These are phyloP conservation scores for Mastigias papua DNA, from an alignment of 30 jellyfish, hydroid and myxozoan species.

Conservation along the genomic window DNA sequence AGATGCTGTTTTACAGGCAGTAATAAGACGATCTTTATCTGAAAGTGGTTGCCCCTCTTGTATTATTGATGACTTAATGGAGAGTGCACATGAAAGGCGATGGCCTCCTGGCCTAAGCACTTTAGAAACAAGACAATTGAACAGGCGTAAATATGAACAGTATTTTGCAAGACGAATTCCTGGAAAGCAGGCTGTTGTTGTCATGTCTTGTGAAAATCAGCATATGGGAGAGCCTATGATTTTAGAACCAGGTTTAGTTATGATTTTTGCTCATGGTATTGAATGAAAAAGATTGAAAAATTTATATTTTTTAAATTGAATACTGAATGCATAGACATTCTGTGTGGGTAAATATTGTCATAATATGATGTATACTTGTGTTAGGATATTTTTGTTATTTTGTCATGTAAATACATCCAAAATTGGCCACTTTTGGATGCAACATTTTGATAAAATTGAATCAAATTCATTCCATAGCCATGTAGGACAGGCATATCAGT, in stretches of 20 bases:
- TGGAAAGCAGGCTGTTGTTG: constrained; percentile 99
- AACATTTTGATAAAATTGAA: neutral
- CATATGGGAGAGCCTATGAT: constrained; percentile 95
- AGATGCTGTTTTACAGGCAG: constrained; percentile 98
- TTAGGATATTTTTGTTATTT: neutral
- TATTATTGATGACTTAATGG: constrained; percentile 94
- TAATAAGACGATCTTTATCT: constrained; percentile 88
- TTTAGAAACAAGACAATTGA: constrained; percentile 93
- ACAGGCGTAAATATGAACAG: constrained; percentile 97
- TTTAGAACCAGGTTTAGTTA: constrained; percentile 95
- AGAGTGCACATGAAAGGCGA: constrained; percentile 95
- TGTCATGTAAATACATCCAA: neutral
- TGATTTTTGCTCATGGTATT: constrained; percentile 99
- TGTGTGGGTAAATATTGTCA: constrained; percentile 18
- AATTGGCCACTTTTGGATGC: neutral
- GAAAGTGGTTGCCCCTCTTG: constrained; percentile 99
- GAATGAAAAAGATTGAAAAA: constrained; percentile 53
- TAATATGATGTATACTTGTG: constrained; percentile 6
- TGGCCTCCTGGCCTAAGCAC: constrained; percentile 99
- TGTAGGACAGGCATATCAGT: too few species aligned
- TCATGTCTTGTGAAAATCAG: constrained; percentile 99
- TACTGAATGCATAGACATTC: constrained; percentile 1
- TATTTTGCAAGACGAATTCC: constrained; percentile 98
- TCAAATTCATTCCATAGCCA: too few species aligned
- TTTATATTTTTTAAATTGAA: neutral